phyloP scores from a whole-genome alignment of 2,113 vertebrate genomes.

The Meles meles region DNA sequence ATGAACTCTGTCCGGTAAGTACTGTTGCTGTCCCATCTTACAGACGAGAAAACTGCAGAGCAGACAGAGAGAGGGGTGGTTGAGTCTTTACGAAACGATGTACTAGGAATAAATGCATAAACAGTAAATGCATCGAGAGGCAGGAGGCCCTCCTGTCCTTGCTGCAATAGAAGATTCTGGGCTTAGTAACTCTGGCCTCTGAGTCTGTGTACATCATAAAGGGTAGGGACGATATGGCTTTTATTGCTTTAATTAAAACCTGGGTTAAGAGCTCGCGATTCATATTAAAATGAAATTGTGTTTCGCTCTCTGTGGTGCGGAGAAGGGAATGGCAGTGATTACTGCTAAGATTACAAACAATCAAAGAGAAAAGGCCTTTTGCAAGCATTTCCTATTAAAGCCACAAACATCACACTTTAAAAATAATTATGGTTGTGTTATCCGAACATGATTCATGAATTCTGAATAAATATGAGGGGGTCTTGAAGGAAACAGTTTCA shows the following conservation, averaged over 20 bases:
- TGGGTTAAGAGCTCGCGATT: conserved; percentile 77
- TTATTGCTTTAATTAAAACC: conserved; percentile 87
- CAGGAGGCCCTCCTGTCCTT: neutral
- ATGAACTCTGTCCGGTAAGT: neutral
- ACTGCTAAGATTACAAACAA: conserved; percentile 84
- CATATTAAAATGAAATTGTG: conserved; percentile 80
- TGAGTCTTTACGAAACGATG: neutral
- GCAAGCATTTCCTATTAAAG: conserved; percentile 85
- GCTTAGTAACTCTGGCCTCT: conserved; percentile 53
- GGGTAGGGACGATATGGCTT: conserved; percentile 80
- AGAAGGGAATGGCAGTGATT: conserved; percentile 82
- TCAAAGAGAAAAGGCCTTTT: conserved; percentile 85
- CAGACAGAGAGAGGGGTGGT: neutral
- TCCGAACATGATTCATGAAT: conserved; percentile 85
- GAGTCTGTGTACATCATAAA: conserved; percentile 77
- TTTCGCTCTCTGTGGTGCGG: conserved; percentile 74
- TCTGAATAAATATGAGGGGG: conserved; percentile 83
- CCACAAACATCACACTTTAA: conserved; percentile 86
- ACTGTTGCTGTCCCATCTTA: neutral
- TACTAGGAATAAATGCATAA: neutral
- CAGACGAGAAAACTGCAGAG: neutral
- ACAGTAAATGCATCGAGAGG: neutral
- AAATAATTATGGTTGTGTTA: conserved; percentile 86
- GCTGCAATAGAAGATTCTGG: neutral
- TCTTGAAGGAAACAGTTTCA: conserved; percentile 80